These are phyloP conservation scores for Engystomops pustulosus DNA, from an alignment of 2,113 vertebrate species.

Conservation along the genomic window DNA sequence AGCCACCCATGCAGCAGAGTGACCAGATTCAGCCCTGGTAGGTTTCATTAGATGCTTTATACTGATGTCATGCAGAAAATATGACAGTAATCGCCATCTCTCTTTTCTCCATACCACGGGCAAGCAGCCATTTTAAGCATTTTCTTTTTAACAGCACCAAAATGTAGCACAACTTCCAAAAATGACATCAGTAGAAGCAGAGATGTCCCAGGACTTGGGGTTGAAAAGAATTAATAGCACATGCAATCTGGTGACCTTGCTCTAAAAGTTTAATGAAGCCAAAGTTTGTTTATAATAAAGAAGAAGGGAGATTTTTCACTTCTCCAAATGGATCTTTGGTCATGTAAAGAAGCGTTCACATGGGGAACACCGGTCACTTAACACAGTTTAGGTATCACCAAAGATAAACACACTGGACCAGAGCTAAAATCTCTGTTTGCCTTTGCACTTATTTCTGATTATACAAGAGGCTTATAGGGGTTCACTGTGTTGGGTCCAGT, in stretches of 20 bases:
- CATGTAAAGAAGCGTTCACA: slow-evolving; percentile 82
- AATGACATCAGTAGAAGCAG: accelerated
- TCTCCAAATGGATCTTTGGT: slow-evolving; percentile 87
- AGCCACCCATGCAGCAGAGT: not conserved
- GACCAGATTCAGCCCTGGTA: not conserved
- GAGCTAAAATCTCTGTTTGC: not conserved
- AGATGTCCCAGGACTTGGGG: not conserved
- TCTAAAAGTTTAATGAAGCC: slow-evolving; percentile 74
- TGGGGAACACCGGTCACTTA: slow-evolving; percentile 86
- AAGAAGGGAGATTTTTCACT: slow-evolving; percentile 76
- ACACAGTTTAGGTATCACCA: not conserved
- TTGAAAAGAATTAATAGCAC: slow-evolving; percentile 59
- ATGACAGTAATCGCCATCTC: slow-evolving; percentile 5
- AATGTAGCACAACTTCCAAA: slow-evolving; percentile 30
- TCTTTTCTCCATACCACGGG: not conserved
- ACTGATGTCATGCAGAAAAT: slow-evolving; percentile 4
- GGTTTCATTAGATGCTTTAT: not conserved
- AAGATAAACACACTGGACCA: slow-evolving; percentile 22
- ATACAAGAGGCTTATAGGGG: not conserved
- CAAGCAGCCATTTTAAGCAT: not conserved
- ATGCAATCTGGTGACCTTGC: slow-evolving; percentile 82
- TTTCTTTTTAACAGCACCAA: not conserved
- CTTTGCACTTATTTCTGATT: not conserved
- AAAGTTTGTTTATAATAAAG: slow-evolving; percentile 81
- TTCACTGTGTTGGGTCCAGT: not conserved